phyloP scores from a whole-genome alignment of 2,797 vertebrate species.

The Sebastes hubbsi region DNA sequence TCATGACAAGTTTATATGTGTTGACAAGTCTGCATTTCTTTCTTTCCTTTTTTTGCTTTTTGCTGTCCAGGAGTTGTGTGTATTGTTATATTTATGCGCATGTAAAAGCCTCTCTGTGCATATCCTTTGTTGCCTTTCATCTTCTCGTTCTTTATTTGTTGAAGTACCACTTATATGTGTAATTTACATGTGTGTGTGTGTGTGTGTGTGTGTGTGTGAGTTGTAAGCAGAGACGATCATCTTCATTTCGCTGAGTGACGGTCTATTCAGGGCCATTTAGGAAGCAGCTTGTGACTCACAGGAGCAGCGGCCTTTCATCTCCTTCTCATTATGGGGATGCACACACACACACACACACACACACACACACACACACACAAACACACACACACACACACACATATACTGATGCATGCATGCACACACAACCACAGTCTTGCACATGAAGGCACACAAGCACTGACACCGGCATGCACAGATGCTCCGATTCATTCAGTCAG shows the following conservation, averaged over 20 bases:
- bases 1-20: background rate
- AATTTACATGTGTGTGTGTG: background rate
- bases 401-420: background rate
- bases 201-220: conserved; percentile 4
- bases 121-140: conserved; percentile 17
- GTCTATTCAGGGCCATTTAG: conserved; percentile 39
- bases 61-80: background rate
- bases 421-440: background rate
- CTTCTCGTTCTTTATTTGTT: background rate
- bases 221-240: conserved; percentile 14
- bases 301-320: conserved; percentile 56
- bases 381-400: background rate
- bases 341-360: background rate
- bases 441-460: background rate
- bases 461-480: background rate
- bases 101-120: background rate
- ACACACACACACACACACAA: background rate
- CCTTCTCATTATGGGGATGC: background rate
- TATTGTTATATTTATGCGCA: background rate
- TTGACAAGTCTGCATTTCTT: background rate
- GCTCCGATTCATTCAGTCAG: background rate
- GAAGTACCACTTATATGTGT: background rate
- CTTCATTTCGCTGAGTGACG: conserved; percentile 8
- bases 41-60: background rate
- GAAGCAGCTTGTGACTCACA: conserved; percentile 46